Evolutionary conservation across 2,113 vertebrate species (phyloP).

Genomic region (Hepsetus odoe): DNA sequence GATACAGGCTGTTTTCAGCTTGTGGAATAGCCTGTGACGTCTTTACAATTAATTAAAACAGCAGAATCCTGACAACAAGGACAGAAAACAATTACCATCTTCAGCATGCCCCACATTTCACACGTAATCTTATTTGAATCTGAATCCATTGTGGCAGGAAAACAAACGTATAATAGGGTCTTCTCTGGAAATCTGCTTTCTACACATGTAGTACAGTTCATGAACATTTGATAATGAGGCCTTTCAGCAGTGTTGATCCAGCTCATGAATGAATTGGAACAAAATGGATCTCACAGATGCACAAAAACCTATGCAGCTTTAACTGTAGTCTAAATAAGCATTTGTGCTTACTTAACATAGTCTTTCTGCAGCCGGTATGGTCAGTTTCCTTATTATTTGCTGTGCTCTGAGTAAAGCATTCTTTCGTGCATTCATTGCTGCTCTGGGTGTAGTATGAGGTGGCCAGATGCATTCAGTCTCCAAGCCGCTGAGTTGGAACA

Average conservation of each 20-base stretch:
- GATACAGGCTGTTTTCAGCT: slow-evolving; percentile 40
- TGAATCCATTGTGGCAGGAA: slow-evolving; percentile 29
- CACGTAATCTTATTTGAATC: slow-evolving; percentile 34
- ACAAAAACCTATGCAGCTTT: neutral
- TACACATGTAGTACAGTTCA: slow-evolving; percentile 9
- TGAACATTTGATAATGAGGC: neutral
- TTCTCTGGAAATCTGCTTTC: slow-evolving; percentile 22
- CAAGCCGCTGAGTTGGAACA: slow-evolving; percentile 17
- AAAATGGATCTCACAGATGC: slow-evolving; percentile 1
- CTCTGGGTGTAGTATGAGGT: slow-evolving; percentile 8
- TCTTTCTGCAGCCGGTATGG: neutral
- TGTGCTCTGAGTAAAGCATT: neutral
- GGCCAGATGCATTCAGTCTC: slow-evolving; percentile 15
- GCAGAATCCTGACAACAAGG: slow-evolving; percentile 35
- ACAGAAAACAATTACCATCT: slow-evolving; percentile 44
- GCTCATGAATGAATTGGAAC: neutral
- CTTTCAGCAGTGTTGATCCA: slow-evolving; percentile 3
- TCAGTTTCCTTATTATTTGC: slow-evolving; percentile 8
- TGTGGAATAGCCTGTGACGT: slow-evolving; percentile 39
- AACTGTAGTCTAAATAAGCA: slow-evolving; percentile 6
- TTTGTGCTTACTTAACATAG: neutral
- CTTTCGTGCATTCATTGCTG: slow-evolving; percentile 7
- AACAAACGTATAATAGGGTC: slow-evolving; percentile 28
- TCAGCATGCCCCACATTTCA: slow-evolving; percentile 35
- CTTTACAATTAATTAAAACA: slow-evolving; percentile 53